phyloP scores from a whole-genome alignment of 2,797 vertebrate genomes.

The Podargus strigoides region DNA sequence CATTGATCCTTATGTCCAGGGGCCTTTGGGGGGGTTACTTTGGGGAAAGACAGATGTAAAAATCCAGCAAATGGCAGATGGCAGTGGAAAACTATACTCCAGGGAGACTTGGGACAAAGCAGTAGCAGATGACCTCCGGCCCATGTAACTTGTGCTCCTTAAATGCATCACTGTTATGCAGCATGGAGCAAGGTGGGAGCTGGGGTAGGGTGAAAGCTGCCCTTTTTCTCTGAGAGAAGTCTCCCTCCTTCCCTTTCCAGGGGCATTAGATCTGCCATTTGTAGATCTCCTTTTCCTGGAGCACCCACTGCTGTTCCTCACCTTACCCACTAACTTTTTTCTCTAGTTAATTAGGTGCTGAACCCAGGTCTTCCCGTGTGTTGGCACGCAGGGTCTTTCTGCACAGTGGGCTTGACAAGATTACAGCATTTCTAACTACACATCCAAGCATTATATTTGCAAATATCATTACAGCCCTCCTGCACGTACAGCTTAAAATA shows the following conservation, averaged over 20 bases:
- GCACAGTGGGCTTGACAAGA: not conserved
- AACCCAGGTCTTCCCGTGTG: fast-evolving
- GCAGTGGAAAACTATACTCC: constrained; percentile 50
- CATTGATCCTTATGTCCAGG: not conserved
- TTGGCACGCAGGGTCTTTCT: not conserved
- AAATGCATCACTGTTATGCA: not conserved
- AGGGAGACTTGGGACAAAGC: constrained; percentile 14
- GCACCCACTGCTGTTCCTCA: not conserved
- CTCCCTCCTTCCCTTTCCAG: not conserved
- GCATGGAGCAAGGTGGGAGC: not conserved
- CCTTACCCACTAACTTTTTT: not conserved
- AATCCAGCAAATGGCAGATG: constrained; percentile 62
- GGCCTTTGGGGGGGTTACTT: not conserved
- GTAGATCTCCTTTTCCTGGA: not conserved
- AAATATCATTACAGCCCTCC: not conserved
- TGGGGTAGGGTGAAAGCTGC: not conserved
- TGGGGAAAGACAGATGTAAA: constrained; percentile 47
- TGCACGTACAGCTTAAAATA: not conserved
- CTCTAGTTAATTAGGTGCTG: not conserved
- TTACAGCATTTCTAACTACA: not conserved
- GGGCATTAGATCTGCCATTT: not conserved
- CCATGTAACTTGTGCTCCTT: not conserved
- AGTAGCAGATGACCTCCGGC: constrained; percentile 9
- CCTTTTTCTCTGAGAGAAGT: not conserved
- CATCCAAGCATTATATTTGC: not conserved